These are phyloP conservation scores for Scalopus aquaticus DNA, from an alignment of 2,113 vertebrate species.

Conservation along the genomic window DNA sequence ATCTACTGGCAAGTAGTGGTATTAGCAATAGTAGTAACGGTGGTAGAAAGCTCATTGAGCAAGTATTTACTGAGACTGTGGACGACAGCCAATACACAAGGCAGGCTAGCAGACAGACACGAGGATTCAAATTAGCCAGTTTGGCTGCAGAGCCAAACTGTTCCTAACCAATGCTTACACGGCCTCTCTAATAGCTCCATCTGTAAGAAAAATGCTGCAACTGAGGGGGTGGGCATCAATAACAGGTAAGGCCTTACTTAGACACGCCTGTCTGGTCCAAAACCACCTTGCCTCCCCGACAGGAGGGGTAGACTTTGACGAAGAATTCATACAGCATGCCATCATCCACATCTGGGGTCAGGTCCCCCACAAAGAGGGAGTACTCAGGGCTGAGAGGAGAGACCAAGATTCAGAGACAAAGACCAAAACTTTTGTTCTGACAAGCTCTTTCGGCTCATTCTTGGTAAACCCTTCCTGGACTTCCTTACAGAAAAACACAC, in stretches of 20 bases:
- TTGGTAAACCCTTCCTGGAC: background rate
- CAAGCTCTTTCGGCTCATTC: background rate
- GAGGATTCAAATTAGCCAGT: background rate
- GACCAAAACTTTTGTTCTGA: background rate
- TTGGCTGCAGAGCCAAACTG: background rate
- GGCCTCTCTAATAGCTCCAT: background rate
- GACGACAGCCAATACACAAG: background rate
- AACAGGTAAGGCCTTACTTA: slow-evolving; percentile 87
- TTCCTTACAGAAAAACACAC: background rate
- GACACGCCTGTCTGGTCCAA: slow-evolving; percentile 94
- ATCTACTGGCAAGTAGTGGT: background rate
- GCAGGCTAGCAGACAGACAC: background rate
- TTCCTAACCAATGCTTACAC: background rate
- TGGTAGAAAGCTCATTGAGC: background rate
- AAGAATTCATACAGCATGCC: slow-evolving; percentile 98
- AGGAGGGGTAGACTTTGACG: slow-evolving; percentile 95
- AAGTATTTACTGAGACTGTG: background rate
- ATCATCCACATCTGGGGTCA: slow-evolving; percentile 95
- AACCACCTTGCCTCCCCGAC: slow-evolving; percentile 95
- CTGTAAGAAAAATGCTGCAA: background rate
- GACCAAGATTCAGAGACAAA: background rate
- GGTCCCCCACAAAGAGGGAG: slow-evolving; percentile 95
- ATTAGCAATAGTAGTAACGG: too few relatives aligned
- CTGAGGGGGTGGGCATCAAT: background rate
- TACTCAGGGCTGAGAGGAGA: slow-evolving; percentile 90